Base-by-base conservation (phyloP, 2,888 invertebrate species). In the Hipparchia sbordonii region DNA sequence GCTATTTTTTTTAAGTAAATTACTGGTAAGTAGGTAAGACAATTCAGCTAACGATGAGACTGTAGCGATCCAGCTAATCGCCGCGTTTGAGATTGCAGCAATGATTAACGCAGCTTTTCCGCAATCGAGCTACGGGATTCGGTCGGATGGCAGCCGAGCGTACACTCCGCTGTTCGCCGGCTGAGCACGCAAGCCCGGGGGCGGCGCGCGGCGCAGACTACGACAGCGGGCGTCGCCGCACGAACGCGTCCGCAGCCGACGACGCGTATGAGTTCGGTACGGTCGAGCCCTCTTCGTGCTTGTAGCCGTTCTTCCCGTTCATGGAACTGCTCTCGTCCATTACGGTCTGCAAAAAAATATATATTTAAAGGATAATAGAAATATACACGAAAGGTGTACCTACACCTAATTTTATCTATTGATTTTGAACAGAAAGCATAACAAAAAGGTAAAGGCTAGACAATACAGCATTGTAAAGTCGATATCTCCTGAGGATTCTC, bases 271-370 rank as follows among this genome's bases (percentile, higher is more conserved):
- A 89, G 79, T 84, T 90, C 13, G 93, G 92, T 68, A 92, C 88
- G 8, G 85, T 84, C 1, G 93, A 89, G 33, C 90, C 94, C 70
- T 86, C 92, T 72, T 87, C 88, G 65, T 90, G 89, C 79, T 91
- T 92, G 88, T 94, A 93, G 10, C 93, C 93, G 80, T 88, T 88
- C 82, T 88, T 89, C 76, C 89, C 89, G 78, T 79, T 88, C 74
- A 89, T 78, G 59, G 88, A 80, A 74, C 84, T 87, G 78, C 82
- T 84, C 39, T 91, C 92, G 54, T 90, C 96, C 85, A 96, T 85
- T n/a, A 97, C 95, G 77, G 96, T 95, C 96, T 96, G 94, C 9
- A 77, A 62, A 46, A 63, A 70, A 63, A 13, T 12, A 2, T 54
- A 70, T 45, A 60, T 46, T 56, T 45, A 9, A 67, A 10, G 54